Base-by-base conservation (phyloP, 2,113 vertebrate genomes). In the Choloepus hoffmanni region DNA sequence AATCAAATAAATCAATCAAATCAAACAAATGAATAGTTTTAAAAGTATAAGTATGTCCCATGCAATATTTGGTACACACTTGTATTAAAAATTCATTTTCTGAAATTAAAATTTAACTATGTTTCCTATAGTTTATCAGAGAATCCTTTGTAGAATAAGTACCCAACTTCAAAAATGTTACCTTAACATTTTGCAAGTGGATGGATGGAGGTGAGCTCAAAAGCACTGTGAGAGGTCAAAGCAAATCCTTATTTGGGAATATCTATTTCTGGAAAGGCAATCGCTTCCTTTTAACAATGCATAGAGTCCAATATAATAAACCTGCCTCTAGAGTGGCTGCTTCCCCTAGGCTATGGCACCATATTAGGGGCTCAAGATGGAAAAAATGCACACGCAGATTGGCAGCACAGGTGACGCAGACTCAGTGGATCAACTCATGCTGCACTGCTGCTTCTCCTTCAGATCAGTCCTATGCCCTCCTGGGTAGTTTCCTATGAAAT, bases 221-320 rank as follows among this genome's bases (percentile, higher is more conserved):
- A 94, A 87, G 60, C 90, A 90, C 6, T 81, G 24, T 43, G 43
- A 94, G 13, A 43, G 55, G 36, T 43, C 28, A 58, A 82, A 16
- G 26, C 74, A 90, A 81, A 68, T 30, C 11, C 16, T 92, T 82
- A 63, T 74, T 67, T 74, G 43, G 45, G 36, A 90, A 84, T 50
- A 1, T 86, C 77, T 87, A 62, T 85, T 92, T n/a, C 50, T n/a
- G 78, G 36, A 82, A 85, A 73, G 2, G 19, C 28, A 79, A 30
- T 48, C 14, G 33, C 21, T 94, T 94, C 62, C 48, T 92, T 92
- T 81, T 78, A 36, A 87, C 82, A n/a, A 50, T 45, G 24, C 53
- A 40, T 43, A 21, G 13, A 8, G 36, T 53, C 9, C 21, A 72
- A 4, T 55, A 24, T 74, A 62, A 48, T 68, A 63, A 73, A 10